Base-by-base conservation (phyloP, 2,113 vertebrate genomes). In the Oophaga pumilio region DNA sequence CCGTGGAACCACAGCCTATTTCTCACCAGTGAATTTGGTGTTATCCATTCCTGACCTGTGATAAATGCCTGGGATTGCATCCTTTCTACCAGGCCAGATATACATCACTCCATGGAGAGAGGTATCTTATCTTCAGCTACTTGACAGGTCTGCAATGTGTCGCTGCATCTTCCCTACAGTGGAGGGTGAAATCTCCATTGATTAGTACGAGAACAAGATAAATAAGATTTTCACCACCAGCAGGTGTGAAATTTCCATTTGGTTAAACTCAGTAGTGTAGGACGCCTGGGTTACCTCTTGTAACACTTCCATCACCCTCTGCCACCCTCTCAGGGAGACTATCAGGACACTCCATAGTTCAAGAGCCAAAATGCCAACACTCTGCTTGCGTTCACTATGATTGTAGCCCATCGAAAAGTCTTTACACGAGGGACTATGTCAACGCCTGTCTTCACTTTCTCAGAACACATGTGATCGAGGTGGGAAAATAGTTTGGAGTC, bases 81-180 rank as follows among this genome's bases (percentile, higher is more conserved):
- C 62, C 81, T 50, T 26, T 83, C 64, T n/a, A 83, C 84, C 89
- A 90, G 87, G 87, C 91, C 90, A 90, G 62, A n/a, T 17, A 24
- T 2, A 49, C 15, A 50, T 24, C 78, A 2, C 80, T 52, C 20
- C n/a, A 26, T 43, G 71, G 33, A 69, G 14, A 17, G 62, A 24
- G 64, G 43, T 83, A 64, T 69, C 28, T 83, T 69, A 83, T 83
- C 81, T 83, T 66, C 17, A 64, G 62, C 62, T 83, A 83, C 81
- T 68, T 83, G 81, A 69, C 81, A 83, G 81, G 33, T n/a, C 81
- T 66, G 68, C 68, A 50, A 85, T 6, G 69, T 85, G 83, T 85
- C 20, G 17, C 66, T 43, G 62, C 52, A 57, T 59, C 83, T 85
- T 18, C 90, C 87, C 73, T 9, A 0, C 0, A 8, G 76, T 88